phyloP scores from a whole-genome alignment of 2,888 invertebrate species.

The Chloromyia formosa region DNA sequence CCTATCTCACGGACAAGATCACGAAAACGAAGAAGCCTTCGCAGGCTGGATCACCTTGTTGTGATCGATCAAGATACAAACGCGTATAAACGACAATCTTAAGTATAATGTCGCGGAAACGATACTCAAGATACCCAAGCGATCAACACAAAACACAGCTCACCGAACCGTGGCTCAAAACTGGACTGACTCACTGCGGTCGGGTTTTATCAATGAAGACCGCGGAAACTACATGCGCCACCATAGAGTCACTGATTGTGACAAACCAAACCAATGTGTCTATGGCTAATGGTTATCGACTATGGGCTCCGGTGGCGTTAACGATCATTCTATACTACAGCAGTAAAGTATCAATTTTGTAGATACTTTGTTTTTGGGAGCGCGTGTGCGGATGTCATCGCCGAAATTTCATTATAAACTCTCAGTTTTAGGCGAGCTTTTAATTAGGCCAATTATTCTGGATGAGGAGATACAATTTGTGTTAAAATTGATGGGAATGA shows the following conservation, averaged over 20 bases:
- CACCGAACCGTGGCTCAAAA: slow-evolving; percentile 30
- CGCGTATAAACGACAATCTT: slow-evolving; percentile 14
- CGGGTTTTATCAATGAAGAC: slow-evolving; percentile 47
- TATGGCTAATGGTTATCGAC: too few relatives aligned
- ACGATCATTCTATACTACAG: too few relatives aligned
- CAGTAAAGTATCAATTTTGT: too few relatives aligned
- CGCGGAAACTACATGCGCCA: too few relatives aligned
- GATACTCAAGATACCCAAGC: neutral
- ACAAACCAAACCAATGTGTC: neutral
- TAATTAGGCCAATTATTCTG: too few relatives aligned
- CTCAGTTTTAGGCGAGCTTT: too few relatives aligned
- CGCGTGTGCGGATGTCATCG: too few relatives aligned
- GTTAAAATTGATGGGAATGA: too few relatives aligned
- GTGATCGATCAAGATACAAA: neutral
- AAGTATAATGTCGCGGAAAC: slow-evolving; percentile 35
- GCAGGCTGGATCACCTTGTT: slow-evolving; percentile 23
- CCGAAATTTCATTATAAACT: too few relatives aligned
- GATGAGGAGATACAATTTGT: too few relatives aligned
- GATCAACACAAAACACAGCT: slow-evolving; percentile 8
- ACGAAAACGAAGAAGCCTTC: neutral
- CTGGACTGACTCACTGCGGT: slow-evolving; percentile 31
- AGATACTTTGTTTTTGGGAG: too few relatives aligned
- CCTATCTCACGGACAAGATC: slow-evolving; percentile 11
- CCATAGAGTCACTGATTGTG: slow-evolving; percentile 17
- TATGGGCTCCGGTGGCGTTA: too few relatives aligned